Conservation (phyloP, 2,888 invertebrate species). For the Neria commutata region DNA sequence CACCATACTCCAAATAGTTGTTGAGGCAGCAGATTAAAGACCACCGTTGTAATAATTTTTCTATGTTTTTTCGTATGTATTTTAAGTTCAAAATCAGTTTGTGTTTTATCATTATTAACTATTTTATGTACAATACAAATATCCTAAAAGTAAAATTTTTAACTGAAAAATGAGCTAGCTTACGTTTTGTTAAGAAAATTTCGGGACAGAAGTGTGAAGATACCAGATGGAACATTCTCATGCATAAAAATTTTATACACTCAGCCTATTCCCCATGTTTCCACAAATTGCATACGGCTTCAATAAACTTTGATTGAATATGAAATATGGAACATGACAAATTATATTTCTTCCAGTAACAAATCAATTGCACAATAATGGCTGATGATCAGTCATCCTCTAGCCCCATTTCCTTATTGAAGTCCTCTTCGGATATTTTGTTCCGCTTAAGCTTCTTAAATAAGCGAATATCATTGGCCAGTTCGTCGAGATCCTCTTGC, state of each 20-base stretch:
- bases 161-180: too few relatives aligned
- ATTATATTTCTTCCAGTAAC: too few relatives aligned
- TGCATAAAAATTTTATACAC: too few relatives aligned
- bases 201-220: too few relatives aligned
- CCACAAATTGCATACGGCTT: too few relatives aligned
- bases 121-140: background rate
- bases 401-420: constrained; percentile 68
- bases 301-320: too few relatives aligned
- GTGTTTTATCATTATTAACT: constrained; percentile 1
- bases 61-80: background rate
- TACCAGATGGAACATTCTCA: too few relatives aligned
- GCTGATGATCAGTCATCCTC: too few relatives aligned
- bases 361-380: too few relatives aligned
- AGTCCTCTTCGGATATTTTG: constrained; percentile 74
- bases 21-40: constrained; percentile 64
- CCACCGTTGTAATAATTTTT: too few relatives aligned
- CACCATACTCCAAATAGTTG: constrained; percentile 81
- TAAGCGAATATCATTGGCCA: constrained; percentile 80
- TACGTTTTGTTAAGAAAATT: too few relatives aligned
- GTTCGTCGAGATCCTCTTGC: constrained; percentile 76
- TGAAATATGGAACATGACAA: too few relatives aligned
- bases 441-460: constrained; percentile 86
- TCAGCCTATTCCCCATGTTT: background rate
- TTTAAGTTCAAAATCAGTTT: background rate
- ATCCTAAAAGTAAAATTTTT: background rate